Percentiles rank a stretch among this genome's conserved stretches.
These are phyloP conservation scores for Hemiscyllium ocellatum DNA, from an alignment of 2,113 vertebrate genomes.

Conservation along the genomic window DNA sequence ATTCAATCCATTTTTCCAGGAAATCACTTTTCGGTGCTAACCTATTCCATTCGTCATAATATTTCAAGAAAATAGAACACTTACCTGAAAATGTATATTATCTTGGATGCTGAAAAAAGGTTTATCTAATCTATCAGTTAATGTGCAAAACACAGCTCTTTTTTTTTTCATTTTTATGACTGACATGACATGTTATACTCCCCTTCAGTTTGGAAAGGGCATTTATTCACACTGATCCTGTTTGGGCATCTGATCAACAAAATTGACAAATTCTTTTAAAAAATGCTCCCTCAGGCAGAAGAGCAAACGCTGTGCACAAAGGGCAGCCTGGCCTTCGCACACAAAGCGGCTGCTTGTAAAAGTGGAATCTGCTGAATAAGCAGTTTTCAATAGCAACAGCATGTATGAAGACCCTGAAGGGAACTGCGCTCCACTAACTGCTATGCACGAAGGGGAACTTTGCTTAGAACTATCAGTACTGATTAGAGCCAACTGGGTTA, in stretches of 20 bases:
- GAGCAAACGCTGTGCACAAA: neutral
- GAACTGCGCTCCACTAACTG: neutral
- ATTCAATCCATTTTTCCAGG: neutral
- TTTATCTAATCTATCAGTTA: neutral
- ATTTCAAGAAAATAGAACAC: neutral
- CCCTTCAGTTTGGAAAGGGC: neutral
- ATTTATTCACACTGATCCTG: conserved; percentile 2
- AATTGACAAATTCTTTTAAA: conserved; percentile 32
- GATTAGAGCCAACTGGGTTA: conserved; percentile 2
- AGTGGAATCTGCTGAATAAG: conserved; percentile 35
- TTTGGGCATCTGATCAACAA: conserved; percentile 28
- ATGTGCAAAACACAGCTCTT: neutral
- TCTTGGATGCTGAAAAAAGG: neutral
- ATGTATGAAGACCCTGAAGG: conserved; percentile 13
- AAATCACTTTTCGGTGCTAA: neutral
- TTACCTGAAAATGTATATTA: neutral
- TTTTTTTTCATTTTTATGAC: neutral
- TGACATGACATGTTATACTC: neutral
- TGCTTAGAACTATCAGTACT: neutral
- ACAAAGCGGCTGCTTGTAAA: conserved; percentile 24
- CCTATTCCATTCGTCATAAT: neutral
- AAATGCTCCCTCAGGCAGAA: conserved; percentile 32
- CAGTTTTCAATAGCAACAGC: conserved; percentile 14
- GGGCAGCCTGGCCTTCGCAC: conserved; percentile 7
- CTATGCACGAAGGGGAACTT: neutral